Percentiles rank a stretch among this genome's conserved stretches.
Evolutionary conservation across 2,113 vertebrate species (phyloP).

Genomic region (Clupea harengus): DNA sequence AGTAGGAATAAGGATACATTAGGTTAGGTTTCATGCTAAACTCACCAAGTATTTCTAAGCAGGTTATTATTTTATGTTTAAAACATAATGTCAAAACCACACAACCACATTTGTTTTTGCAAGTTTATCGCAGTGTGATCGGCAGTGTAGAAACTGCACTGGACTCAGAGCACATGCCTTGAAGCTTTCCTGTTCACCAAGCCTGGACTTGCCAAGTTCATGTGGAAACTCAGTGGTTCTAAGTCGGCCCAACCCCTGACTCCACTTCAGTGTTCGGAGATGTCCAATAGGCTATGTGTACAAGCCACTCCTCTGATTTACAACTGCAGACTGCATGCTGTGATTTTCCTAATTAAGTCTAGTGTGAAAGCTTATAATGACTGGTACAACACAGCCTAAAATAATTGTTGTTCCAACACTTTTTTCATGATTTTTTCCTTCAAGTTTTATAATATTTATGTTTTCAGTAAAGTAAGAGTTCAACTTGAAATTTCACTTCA

Average conservation of each 20-base stretch:
- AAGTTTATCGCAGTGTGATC: not conserved
- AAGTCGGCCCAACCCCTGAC: not conserved
- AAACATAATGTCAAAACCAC: not conserved
- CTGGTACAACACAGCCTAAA: not conserved
- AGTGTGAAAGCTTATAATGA: constrained; percentile 2
- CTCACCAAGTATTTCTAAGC: not conserved
- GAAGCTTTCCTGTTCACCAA: constrained; percentile 49
- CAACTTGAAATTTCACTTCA: too few relatives aligned
- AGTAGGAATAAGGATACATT: too few relatives aligned
- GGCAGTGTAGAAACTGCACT: constrained; percentile 26
- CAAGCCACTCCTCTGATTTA: constrained; percentile 19
- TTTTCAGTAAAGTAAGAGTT: too few relatives aligned
- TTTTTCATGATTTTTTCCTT: not conserved
- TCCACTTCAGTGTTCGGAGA: not conserved
- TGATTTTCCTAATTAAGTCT: constrained; percentile 14
- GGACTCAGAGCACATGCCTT: constrained; percentile 38
- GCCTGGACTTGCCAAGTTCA: constrained; percentile 60
- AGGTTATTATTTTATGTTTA: not conserved
- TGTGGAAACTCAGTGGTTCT: constrained; percentile 16
- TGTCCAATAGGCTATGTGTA: constrained; percentile 5
- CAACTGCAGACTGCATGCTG: constrained; percentile 4
- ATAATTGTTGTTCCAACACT: not conserved
- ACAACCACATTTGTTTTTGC: not conserved
- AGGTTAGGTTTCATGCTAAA: too few relatives aligned
- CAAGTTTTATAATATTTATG: not conserved